Percentiles rank a stretch among this genome's conserved stretches.
Conservation (phyloP, 2,888 invertebrate species). For the Nymphalis c-album region DNA sequence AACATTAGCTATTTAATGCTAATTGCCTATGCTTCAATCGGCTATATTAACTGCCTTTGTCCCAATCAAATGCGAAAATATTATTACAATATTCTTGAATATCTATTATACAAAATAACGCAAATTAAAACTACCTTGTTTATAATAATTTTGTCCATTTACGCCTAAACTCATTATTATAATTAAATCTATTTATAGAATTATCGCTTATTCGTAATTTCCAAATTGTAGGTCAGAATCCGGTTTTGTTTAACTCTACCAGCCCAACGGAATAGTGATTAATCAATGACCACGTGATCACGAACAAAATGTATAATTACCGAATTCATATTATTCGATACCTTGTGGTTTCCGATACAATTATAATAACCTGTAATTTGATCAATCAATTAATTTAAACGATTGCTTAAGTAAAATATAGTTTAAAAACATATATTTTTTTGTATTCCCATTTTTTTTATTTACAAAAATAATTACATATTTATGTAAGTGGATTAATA, state of each 20-base stretch:
- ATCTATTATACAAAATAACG: not conserved
- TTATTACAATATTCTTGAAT: no score
- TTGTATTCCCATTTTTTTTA: no score
- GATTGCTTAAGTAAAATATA: not conserved
- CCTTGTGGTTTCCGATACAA: conserved; percentile 14
- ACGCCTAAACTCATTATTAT: not conserved
- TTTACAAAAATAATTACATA: no score
- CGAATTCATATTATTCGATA: conserved; percentile 16
- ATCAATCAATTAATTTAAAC: not conserved
- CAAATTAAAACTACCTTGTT: not conserved
- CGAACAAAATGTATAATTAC: conserved; percentile 12
- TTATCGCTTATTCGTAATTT: not conserved
- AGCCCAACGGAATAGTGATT: not conserved
- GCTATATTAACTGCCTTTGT: no score
- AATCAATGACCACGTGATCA: conserved; percentile 16
- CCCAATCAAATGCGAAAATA: no score
- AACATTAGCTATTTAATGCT: no score
- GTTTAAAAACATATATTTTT: no score
- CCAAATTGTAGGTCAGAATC: conserved; percentile 4
- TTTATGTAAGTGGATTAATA: no score
- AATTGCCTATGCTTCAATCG: no score
- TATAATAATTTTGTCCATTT: not conserved
- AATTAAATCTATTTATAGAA: not conserved
- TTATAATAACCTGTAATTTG: conserved; percentile 4
- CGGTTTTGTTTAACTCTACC: not conserved